Evolutionary conservation across 2,888 invertebrate genomes (phyloP).

Genomic region (Tenthredo notha): DNA sequence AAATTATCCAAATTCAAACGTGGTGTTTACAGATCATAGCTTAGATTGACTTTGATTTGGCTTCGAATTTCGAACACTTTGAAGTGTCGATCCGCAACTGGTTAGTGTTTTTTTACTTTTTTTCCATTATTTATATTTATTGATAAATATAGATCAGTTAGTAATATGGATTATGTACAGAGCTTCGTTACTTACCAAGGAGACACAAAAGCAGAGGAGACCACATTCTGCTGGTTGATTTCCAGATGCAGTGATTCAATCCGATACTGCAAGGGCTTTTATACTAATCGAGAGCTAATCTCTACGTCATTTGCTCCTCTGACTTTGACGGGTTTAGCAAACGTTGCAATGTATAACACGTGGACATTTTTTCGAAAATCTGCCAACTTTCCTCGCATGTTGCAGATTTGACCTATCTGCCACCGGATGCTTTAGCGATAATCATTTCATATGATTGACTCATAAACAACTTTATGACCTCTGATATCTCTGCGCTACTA

Average conservation of each 20-base stretch:
- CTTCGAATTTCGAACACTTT: not conserved
- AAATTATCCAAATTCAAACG: not conserved
- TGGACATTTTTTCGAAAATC: conserved; percentile 25
- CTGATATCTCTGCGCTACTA: not conserved
- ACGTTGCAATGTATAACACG: conserved; percentile 27
- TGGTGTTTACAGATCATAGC: not conserved
- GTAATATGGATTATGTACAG: not conserved
- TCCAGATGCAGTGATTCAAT: conserved; percentile 39
- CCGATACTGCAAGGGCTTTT: conserved; percentile 16
- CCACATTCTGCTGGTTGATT: conserved; percentile 46
- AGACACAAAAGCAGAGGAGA: conserved; percentile 57
- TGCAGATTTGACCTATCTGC: conserved; percentile 5
- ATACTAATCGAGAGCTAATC: conserved; percentile 7
- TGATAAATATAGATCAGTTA: not conserved
- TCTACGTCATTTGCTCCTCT: not conserved
- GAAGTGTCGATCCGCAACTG: not conserved
- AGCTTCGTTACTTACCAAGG: conserved; percentile 54
- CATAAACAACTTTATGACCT: conserved; percentile 22
- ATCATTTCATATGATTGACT: not conserved
- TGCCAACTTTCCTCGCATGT: conserved; percentile 10
- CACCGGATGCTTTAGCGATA: conserved; percentile 45
- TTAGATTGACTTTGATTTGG: not conserved
- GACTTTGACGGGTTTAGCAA: not conserved
- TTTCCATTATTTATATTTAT: not conserved
- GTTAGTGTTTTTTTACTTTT: not conserved